Base-by-base conservation (phyloP, 2,888 invertebrate genomes). In the Nipponacmea schrenckii region DNA sequence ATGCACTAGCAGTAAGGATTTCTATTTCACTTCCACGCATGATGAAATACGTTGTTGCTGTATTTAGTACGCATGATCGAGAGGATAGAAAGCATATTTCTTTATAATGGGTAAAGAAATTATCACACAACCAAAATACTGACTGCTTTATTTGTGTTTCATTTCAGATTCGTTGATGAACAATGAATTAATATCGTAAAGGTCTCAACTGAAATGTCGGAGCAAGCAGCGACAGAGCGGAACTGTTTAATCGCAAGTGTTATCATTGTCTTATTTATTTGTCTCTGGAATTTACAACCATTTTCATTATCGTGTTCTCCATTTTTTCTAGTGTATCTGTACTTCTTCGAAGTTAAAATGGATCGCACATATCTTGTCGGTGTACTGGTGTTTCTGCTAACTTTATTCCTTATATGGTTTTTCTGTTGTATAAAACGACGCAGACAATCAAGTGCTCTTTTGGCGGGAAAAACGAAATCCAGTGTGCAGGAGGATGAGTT, bases 281-380 rank as follows among this genome's bases (percentile, higher is more conserved):
- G 20, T 24, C 56, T 56, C 24, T 56, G 56, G 56, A 56, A 24
- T 56, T 12, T 56, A 56, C 20, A 56, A 24, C 56, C 56, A 20
- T 56, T 56, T 10, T 56, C 24, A 20, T 56, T 56, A 56, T 56
- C 56, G 20, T 56, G 56, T 24, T 56, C 56, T 56, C 56, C 56
- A 56, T 56, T 56, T 56, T 56, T 56, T 56, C 20, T 56, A 56
- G 56, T 56, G 56, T 56, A 56, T 24, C 24, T 56, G 56, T 56
- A 56, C 56, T 56, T 56, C 24, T 56, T 56, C 24, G 56, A 56
- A 14, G 24, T 56, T 10, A 56, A 56, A 24, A 56, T 56, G 56
- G 56, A 56, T 56, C 56, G 56, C 3, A 56, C 20, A 3, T 56
- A 56, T 24, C 20, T 56, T 24, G 24, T 24, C 20, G 24, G 56